Evolutionary conservation across 2,113 vertebrate genomes (phyloP).

Genomic region (Tetrao urogallus): DNA sequence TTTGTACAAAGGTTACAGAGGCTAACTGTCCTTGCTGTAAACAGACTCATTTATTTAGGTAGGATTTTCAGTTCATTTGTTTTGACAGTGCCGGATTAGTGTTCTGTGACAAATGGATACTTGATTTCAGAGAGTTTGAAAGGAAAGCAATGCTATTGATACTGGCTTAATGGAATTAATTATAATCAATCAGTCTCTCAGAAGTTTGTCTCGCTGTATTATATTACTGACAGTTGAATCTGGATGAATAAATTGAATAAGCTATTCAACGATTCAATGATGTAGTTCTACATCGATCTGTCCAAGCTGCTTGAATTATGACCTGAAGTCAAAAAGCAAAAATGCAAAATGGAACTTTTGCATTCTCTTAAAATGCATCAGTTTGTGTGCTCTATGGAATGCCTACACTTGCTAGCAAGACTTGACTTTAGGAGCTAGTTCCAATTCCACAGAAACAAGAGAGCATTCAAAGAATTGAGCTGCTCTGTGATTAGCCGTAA

Average conservation of each 20-base stretch:
- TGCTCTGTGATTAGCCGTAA: neutral
- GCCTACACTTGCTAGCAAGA: neutral
- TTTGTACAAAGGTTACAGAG: conserved; percentile 92
- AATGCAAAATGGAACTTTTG: neutral
- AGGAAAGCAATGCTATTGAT: neutral
- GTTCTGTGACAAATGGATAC: neutral
- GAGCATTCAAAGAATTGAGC: neutral
- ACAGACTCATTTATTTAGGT: conserved; percentile 95
- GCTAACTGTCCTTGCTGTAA: conserved; percentile 89
- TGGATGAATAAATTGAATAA: neutral
- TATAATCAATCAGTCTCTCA: rapidly evolving
- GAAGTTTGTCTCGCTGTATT: neutral
- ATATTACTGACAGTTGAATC: neutral
- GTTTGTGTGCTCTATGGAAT: neutral
- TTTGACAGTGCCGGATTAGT: neutral
- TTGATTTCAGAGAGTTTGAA: neutral
- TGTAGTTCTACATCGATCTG: neutral
- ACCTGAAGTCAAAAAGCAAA: neutral
- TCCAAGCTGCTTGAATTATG: conserved; percentile 24
- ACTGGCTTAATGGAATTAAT: neutral
- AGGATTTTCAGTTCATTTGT: neutral
- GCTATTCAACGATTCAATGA: neutral
- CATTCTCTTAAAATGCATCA: neutral
- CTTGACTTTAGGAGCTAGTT: neutral
- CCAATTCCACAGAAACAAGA: neutral